phyloP scores from a whole-genome alignment of 1,140 invertebrate species.

The Heliconius eleuchia region DNA sequence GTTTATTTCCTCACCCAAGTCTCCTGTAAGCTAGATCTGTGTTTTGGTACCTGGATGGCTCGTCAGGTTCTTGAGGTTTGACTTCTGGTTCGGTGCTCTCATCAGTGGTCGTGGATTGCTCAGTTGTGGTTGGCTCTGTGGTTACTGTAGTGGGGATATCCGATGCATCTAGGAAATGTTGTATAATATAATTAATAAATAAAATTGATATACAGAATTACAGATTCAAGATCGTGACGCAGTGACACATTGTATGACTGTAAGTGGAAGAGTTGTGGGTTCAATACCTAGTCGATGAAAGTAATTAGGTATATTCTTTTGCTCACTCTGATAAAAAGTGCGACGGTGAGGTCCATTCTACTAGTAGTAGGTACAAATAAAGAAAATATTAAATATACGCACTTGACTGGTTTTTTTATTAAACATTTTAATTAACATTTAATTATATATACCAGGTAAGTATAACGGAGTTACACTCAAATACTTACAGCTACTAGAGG shows the following conservation, averaged over 20 bases:
- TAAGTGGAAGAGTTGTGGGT: no score
- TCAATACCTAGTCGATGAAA: no score
- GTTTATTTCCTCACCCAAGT: slow-evolving; percentile 59
- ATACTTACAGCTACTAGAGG: slow-evolving; percentile 43
- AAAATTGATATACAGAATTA: no score
- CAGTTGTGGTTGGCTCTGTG: slow-evolving; percentile 35
- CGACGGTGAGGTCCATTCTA: no score
- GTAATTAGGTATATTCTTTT: no score
- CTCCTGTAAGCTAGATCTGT: slow-evolving; percentile 58
- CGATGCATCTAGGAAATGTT: slow-evolving; percentile 5
- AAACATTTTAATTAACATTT: neutral
- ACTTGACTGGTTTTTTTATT: no score
- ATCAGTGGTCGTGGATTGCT: slow-evolving; percentile 39
- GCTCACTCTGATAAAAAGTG: no score
- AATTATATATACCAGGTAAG: neutral
- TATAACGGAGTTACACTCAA: neutral
- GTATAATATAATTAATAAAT: no score
- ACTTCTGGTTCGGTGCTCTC: slow-evolving; percentile 41
- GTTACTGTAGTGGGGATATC: slow-evolving; percentile 30
- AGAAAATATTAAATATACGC: no score
- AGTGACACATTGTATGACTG: no score
- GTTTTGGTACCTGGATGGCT: slow-evolving; percentile 75
- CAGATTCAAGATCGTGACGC: no score
- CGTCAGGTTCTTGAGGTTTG: slow-evolving; percentile 56
- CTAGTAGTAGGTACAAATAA: no score